Conservation (phyloP, 2,797 vertebrate species). For the Sebastes cheni region DNA sequence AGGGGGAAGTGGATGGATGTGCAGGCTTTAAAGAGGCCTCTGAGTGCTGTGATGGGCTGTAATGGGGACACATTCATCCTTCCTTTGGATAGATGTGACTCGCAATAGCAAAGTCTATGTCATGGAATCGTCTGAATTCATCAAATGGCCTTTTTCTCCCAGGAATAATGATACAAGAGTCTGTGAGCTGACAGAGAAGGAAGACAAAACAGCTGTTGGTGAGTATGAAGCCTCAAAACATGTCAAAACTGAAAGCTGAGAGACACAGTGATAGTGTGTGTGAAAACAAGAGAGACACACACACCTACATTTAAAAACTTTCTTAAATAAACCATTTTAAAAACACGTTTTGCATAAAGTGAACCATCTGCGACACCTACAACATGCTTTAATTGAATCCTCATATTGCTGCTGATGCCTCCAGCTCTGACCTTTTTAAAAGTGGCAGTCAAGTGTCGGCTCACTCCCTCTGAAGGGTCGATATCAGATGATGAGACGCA, state of each 20-base stretch:
- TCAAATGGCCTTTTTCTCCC: not conserved
- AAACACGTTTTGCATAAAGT: not conserved
- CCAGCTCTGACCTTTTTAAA: conserved; percentile 51
- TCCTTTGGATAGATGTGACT: conserved; percentile 18
- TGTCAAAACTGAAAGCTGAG: not conserved
- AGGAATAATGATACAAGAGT: not conserved
- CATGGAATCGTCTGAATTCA: conserved; percentile 1
- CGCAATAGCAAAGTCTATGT: conserved; percentile 3
- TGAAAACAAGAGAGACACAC: not conserved
- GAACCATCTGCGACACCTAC: not conserved
- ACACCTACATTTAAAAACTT: not conserved
- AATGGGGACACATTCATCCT: conserved; percentile 27
- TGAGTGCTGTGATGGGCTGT: conserved; percentile 39
- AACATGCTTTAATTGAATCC: not conserved
- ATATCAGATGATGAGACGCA: conserved; percentile 4
- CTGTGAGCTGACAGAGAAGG: not conserved
- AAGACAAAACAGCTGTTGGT: not conserved
- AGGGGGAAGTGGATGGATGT: conserved; percentile 31
- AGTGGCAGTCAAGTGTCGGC: conserved; percentile 28
- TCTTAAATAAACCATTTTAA: not conserved
- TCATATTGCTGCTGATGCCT: conserved; percentile 17
- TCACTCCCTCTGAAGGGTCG: conserved; percentile 6
- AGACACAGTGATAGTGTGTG: not conserved
- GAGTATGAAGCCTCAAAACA: not conserved
- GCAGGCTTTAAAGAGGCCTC: conserved; percentile 30